These are phyloP conservation scores for Cremastobaeus sp. DNA, from an alignment of 2,888 invertebrate genomes.

Conservation along the genomic window DNA sequence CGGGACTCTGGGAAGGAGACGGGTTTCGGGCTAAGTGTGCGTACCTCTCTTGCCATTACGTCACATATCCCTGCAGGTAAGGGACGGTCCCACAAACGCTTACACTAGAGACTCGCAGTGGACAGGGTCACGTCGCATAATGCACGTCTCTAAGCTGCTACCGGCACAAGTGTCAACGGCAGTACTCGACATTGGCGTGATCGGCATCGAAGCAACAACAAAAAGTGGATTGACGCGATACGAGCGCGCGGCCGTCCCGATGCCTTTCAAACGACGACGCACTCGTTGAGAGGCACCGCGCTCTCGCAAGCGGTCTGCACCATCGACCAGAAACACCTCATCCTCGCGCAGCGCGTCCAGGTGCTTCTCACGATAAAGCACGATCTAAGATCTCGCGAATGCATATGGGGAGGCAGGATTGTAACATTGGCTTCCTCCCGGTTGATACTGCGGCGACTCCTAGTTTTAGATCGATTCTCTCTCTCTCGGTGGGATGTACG, in stretches of 20 bases:
- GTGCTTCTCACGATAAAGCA: conserved; percentile 67
- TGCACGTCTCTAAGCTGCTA: conserved; percentile 55
- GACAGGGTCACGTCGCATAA: conserved; percentile 70
- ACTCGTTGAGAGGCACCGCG: conserved; percentile 63
- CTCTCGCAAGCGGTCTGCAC: conserved; percentile 62
- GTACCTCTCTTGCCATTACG: conserved; percentile 81
- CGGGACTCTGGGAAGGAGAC: not conserved
- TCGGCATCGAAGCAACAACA: conserved; percentile 35
- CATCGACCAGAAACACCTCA: conserved; percentile 66
- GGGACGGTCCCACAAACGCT: conserved; percentile 76
- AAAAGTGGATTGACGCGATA: conserved; percentile 14
- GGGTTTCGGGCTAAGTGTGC: conserved; percentile 58
- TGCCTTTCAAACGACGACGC: conserved; percentile 58
- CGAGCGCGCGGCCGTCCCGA: conserved; percentile 28
- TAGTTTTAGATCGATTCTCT: conserved; percentile 78
- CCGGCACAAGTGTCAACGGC: conserved; percentile 52
- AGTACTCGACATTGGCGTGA: conserved; percentile 45
- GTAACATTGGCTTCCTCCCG: conserved; percentile 75
- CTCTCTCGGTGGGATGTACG: conserved; percentile 67
- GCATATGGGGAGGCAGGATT: conserved; percentile 70
- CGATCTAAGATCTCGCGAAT: conserved; percentile 72
- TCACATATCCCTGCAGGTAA: conserved; percentile 78
- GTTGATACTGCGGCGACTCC: conserved; percentile 78
- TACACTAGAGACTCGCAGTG: conserved; percentile 69
- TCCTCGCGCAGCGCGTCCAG: conserved; percentile 64